These are phyloP conservation scores for Pristis pectinata DNA, from an alignment of 2,797 vertebrate genomes.

Conservation along the genomic window DNA sequence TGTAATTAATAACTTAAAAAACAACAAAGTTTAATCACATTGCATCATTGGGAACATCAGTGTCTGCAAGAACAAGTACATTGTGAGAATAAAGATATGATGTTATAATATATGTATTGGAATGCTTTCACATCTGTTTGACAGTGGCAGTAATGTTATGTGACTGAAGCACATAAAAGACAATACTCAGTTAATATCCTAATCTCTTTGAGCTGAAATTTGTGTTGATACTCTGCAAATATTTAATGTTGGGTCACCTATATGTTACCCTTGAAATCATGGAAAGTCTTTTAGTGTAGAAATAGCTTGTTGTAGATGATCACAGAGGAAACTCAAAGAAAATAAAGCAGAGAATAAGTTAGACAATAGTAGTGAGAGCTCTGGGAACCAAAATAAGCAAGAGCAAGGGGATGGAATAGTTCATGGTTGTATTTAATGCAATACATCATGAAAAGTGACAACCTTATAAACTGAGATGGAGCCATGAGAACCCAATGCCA, in stretches of 20 bases:
- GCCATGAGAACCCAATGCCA: background rate
- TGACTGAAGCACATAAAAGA: background rate
- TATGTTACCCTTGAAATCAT: background rate
- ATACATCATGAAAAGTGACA: background rate
- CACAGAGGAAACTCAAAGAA: background rate
- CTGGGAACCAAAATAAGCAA: background rate
- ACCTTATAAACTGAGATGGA: background rate
- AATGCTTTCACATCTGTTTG: background rate
- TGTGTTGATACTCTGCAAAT: background rate
- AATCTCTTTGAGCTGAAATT: background rate
- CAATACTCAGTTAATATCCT: constrained; percentile 8
- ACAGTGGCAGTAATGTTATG: background rate
- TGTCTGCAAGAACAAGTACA: background rate
- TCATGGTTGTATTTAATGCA: background rate
- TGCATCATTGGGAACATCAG: background rate
- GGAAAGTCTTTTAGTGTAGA: background rate
- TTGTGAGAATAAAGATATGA: background rate
- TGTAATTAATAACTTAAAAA: constrained; percentile 13
- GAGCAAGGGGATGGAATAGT: background rate
- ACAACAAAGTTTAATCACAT: background rate
- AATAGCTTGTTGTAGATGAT: background rate
- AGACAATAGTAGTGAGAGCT: background rate
- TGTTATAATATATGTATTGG: background rate
- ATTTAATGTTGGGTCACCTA: background rate
- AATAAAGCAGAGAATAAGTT: background rate